Base-by-base conservation (phyloP, 1,140 invertebrate genomes). In the Magallana angulata region DNA sequence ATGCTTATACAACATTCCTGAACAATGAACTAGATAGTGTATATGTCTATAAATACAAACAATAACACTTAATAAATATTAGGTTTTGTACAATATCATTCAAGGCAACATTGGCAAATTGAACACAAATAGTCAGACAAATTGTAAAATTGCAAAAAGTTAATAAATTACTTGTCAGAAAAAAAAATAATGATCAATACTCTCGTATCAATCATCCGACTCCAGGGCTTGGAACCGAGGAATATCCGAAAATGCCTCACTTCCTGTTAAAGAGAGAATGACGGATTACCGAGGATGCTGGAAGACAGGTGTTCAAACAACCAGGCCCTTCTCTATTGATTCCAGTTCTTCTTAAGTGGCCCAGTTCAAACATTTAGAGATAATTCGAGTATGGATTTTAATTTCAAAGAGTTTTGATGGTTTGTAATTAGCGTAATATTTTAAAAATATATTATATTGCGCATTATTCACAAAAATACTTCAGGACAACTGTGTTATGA, bases 191-290 rank as follows among this genome's bases (percentile, higher is more conserved):
- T 36, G 7, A 76, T 76, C 24, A 76, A 76, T 24, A 76, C 36
- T 24, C 18, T 30, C 12, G 24, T 30, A 76, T 76, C 68, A 76
- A 82, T 82, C 81, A 84, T 84, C 58, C 36, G 82, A 84, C 57
- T 84, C 30, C 57, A 88, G 24, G 5, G 68, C 82, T 71, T 90
- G 88, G 82, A 90, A 89, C 57, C 90, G 71, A 24, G 90, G 90
- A 36, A 90, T 81, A 88, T 82, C 81, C 57, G 90, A 88, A 82
- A 90, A 90, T 60, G 87, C 85, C 76, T 87, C 86, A 48, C 88
- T 89, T n/a, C 84, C 90, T 90, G 90, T 68, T 89, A 90, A 58
- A 56, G 76, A 59, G 24, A 80, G 2, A n/a, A 3, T 81, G 24
- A 16, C 18, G n/a, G 57, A 80, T 76, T 56, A 64, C 18, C 57